These are phyloP conservation scores for Eupithecia subumbrata DNA, from an alignment of 2,888 invertebrate genomes.

Conservation along the genomic window DNA sequence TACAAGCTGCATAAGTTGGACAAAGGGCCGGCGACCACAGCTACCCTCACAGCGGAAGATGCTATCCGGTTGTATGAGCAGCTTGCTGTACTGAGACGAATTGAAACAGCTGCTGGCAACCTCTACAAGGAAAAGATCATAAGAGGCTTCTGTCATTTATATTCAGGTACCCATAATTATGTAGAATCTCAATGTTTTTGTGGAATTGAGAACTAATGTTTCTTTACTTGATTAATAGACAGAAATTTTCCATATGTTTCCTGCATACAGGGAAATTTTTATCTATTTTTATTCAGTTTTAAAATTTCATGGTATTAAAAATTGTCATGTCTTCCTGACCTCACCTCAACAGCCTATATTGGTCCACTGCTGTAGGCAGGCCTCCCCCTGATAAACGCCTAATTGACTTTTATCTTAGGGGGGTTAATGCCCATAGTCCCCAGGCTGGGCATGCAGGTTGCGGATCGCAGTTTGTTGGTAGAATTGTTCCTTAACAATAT, in stretches of 20 bases:
- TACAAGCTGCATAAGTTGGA: conserved; percentile 96
- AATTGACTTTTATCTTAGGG: too few species aligned
- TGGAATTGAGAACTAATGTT: background rate
- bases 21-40: conserved; percentile 90
- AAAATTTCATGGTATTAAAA: background rate
- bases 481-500: background rate
- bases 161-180: conserved; percentile 88
- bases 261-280: too few species aligned
- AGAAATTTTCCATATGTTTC: too few species aligned
- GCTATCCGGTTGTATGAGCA: conserved; percentile 91
- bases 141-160: conserved; percentile 98
- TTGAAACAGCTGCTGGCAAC: conserved; percentile 97
- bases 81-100: conserved; percentile 93
- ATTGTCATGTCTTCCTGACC: background rate
- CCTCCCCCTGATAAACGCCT: too few species aligned
- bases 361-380: too few species aligned
- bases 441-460: too few species aligned
- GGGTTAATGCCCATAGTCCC: too few species aligned
- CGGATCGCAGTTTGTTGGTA: too few species aligned
- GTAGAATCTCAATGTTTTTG: background rate
- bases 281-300: background rate
- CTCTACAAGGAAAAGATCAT: conserved; percentile 98
- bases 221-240: background rate
- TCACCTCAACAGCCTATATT: too few species aligned
- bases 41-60: conserved; percentile 91